A percentile compares a stretch with the other conserved stretches of the same genome.
These are phyloP conservation scores for Phengaris arion DNA, from an alignment of 2,888 invertebrate genomes.

Conservation along the genomic window DNA sequence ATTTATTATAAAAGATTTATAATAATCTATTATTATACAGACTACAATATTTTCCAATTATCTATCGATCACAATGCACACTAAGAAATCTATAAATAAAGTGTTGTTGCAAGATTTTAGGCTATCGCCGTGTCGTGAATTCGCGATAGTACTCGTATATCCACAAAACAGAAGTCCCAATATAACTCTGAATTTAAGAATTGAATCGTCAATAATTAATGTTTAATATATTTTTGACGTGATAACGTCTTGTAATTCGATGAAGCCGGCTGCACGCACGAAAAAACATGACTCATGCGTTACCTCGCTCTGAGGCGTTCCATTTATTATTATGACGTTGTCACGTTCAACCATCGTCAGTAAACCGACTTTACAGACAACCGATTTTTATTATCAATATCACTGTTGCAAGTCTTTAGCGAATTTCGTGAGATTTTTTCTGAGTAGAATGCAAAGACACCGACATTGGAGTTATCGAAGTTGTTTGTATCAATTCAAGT, in stretches of 20 bases:
- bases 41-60: neutral
- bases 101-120: neutral
- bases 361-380: no score
- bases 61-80: neutral
- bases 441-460: neutral
- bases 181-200: neutral
- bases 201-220: neutral
- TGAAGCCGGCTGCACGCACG: no score
- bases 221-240: neutral
- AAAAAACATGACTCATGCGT: no score
- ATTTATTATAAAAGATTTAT: neutral
- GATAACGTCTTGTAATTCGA: no score
- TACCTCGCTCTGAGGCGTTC: no score
- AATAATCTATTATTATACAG: neutral
- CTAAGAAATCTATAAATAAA: neutral
- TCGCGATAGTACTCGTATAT: neutral
- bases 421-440: constrained; percentile 1
- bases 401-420: neutral
- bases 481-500: neutral
- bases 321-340: no score
- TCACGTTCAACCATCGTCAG: no score
- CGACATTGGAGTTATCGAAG: neutral
- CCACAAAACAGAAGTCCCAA: no score
- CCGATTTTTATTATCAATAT: neutral
- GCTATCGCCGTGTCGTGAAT: neutral